phyloP scores from a whole-genome alignment of 2,113 vertebrate genomes.

The Pungitius pungitius region DNA sequence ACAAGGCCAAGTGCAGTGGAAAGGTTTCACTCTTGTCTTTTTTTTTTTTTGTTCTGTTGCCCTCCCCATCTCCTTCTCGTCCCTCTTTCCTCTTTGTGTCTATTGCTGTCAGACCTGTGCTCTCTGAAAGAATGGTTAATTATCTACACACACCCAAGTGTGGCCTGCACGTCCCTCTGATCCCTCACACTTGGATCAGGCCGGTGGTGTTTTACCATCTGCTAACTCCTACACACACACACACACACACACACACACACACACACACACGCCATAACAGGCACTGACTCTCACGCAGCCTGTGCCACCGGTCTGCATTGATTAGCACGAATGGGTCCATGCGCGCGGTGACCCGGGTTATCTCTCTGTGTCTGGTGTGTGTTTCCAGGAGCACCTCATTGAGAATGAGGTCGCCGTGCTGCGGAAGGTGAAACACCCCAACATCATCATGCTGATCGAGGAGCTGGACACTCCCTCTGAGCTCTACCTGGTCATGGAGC shows the following conservation, averaged over 20 bases:
- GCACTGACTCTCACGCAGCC: neutral
- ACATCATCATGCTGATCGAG: constrained; percentile 97
- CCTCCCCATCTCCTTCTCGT: neutral
- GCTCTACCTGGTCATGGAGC: constrained; percentile 96
- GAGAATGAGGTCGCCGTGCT: constrained; percentile 96
- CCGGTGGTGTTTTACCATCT: constrained; percentile 34
- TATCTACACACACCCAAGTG: constrained; percentile 33
- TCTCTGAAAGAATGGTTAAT: constrained; percentile 18
- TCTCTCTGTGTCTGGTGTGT: constrained; percentile 1
- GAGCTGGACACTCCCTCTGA: constrained; percentile 93
- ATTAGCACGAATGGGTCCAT: constrained; percentile 9
- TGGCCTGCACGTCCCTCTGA: constrained; percentile 21
- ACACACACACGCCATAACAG: neutral
- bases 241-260: neutral
- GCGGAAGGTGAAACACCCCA: constrained; percentile 94
- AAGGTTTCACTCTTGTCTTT: constrained; percentile 79
- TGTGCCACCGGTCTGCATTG: too few relatives aligned
- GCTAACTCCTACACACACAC: constrained; percentile 9
- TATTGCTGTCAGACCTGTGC: neutral
- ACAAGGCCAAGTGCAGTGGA: constrained; percentile 96
- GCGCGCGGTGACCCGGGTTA: too few relatives aligned
- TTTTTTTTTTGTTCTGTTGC: neutral
- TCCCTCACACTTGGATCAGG: constrained; percentile 23
- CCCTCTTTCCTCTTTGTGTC: neutral
- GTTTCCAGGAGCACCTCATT: constrained; percentile 92